Percentiles rank a stretch among this genome's conserved stretches.
Evolutionary conservation across 2,797 vertebrate species (phyloP).

Genomic region (Karalla daura): DNA sequence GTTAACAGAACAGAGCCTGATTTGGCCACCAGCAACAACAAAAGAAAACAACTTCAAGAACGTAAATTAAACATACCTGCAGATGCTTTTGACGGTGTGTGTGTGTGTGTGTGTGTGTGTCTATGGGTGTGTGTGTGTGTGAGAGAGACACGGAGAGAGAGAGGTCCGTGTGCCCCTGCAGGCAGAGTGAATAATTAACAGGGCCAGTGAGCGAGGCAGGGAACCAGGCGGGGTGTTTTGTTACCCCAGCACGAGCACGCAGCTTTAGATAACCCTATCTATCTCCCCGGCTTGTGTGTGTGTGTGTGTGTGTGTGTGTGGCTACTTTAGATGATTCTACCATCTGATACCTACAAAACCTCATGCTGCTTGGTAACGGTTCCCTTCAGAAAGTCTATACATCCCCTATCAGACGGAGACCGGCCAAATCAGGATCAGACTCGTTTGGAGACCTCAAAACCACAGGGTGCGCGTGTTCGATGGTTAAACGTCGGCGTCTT

Average conservation of each 20-base stretch:
- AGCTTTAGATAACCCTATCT: conserved; percentile 75
- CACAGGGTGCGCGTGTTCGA: background rate
- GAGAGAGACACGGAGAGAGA: conserved; percentile 6
- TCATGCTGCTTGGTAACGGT: conserved; percentile 68
- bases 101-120: conserved; percentile 18
- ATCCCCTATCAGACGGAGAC: conserved; percentile 59
- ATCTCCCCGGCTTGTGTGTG: conserved; percentile 48
- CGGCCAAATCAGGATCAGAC: conserved; percentile 29
- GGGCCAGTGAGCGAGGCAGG: conserved; percentile 57
- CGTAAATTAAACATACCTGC: conserved; percentile 72
- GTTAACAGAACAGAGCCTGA: conserved; percentile 54
- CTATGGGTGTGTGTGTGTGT: conserved; percentile 21
- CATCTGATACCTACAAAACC: conserved; percentile 74
- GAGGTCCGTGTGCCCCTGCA: conserved; percentile 62
- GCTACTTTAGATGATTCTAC: conserved; percentile 77
- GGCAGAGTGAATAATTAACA: conserved; percentile 79
- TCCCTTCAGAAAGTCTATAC: conserved; percentile 71
- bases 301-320: conserved; percentile 46
- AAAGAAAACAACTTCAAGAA: conserved; percentile 66
- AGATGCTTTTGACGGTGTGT: conserved; percentile 53
- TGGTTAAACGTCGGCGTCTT: background rate
- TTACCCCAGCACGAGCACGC: conserved; percentile 71
- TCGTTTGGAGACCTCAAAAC: conserved; percentile 20
- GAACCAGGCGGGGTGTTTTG: conserved; percentile 73
- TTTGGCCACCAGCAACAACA: conserved; percentile 62